A percentile compares a stretch with the other conserved stretches of the same genome.
Conservation (phyloP, 1,140 invertebrate genomes). For the Drosophila jambulina region DNA sequence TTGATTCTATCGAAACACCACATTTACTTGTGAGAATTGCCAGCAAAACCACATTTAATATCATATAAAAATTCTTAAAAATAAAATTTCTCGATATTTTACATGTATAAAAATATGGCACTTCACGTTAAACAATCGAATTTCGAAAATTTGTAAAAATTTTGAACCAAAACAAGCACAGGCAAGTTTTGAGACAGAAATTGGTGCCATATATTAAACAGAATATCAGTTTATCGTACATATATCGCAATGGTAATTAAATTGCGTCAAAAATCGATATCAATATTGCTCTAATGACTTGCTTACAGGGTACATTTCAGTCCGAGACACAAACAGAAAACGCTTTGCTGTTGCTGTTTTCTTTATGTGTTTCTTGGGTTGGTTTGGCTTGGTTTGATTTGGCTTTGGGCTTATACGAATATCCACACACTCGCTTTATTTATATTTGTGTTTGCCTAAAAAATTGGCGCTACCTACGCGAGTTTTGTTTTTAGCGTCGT, state of each 20-base stretch:
- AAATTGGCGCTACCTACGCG: conserved; percentile 78
- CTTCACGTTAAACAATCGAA: neutral
- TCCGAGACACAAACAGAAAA: neutral
- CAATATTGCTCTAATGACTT: neutral
- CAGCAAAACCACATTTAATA: no score
- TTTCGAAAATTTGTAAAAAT: no score
- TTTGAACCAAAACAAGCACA: neutral
- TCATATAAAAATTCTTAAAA: no score
- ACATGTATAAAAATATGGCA: neutral
- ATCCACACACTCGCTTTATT: conserved; percentile 8
- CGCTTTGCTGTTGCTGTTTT: neutral
- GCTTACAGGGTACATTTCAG: conserved; percentile 5
- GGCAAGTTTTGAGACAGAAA: neutral
- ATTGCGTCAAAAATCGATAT: neutral
- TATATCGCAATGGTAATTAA: neutral
- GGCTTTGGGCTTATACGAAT: conserved; percentile 22
- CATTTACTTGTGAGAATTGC: no score
- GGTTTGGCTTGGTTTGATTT: conserved; percentile 38
- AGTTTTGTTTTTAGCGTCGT: conserved; percentile 74
- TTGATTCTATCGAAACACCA: no score
- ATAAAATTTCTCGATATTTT: neutral
- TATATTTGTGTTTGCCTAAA: conserved; percentile 65
- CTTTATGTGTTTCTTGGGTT: neutral
- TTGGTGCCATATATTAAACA: neutral
- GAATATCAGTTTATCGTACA: neutral